Evolutionary conservation across 2,888 invertebrate species (phyloP).

Genomic region (Listrodromus nycthemerus): DNA sequence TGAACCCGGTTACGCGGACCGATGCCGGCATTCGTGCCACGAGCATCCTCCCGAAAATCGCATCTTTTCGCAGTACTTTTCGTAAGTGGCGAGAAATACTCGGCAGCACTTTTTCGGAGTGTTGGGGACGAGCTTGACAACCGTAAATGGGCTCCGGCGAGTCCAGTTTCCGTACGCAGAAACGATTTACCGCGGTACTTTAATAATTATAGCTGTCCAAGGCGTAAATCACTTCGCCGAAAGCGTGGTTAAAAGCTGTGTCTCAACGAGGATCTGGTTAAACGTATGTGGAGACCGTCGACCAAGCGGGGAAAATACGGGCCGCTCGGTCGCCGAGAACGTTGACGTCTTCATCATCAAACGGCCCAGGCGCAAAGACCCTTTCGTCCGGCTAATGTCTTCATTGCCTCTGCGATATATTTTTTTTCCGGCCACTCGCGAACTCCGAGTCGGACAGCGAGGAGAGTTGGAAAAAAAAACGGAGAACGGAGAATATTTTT

Average conservation of each 20-base stretch:
- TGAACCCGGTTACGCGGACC: background rate
- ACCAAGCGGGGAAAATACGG: conserved; percentile 56
- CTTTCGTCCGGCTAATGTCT: conserved; percentile 74
- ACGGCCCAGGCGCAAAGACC: conserved; percentile 62
- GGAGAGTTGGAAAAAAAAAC: conserved; percentile 44
- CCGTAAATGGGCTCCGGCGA: conserved; percentile 3
- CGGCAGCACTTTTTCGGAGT: conserved; percentile 14
- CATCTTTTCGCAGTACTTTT: background rate
- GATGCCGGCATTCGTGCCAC: background rate
- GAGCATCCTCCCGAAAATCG: too few species aligned
- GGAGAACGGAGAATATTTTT: conserved; percentile 43
- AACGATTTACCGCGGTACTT: conserved; percentile 76
- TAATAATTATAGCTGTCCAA: conserved; percentile 75
- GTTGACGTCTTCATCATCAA: conserved; percentile 73
- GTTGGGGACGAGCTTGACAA: conserved; percentile 45
- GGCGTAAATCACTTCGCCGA: conserved; percentile 79
- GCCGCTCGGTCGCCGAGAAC: conserved; percentile 74
- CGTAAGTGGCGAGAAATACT: background rate
- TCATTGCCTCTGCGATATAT: conserved; percentile 72
- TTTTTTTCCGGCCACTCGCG: conserved; percentile 21
- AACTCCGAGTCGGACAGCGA: conserved; percentile 60
- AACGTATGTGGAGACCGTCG: conserved; percentile 14
- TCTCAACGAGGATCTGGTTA: conserved; percentile 45
- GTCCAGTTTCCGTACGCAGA: conserved; percentile 54
- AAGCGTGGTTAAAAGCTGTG: conserved; percentile 71